Conservation (phyloP, 2,888 invertebrate genomes). For the Agonopterix subpropinquella region DNA sequence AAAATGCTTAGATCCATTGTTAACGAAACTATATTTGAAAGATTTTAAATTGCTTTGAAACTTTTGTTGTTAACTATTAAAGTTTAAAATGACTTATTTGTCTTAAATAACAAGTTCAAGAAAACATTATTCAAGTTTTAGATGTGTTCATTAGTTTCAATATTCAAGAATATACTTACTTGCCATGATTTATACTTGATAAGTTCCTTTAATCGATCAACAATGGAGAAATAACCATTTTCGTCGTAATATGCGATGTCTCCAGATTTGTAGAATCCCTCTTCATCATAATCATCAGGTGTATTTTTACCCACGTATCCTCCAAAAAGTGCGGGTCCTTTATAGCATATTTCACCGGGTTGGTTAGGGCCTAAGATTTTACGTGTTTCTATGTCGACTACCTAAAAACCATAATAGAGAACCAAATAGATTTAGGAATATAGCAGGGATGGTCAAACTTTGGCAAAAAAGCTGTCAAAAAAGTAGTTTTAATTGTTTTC, state of each 20-base stretch:
- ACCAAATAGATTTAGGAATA: neutral
- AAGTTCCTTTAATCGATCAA: conserved; percentile 54
- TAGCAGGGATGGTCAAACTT: too few relatives aligned
- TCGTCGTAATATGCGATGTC: conserved; percentile 54
- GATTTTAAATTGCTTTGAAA: too few relatives aligned
- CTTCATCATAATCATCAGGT: conserved; percentile 33
- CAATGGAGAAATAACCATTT: conserved; percentile 47
- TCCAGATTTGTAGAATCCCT: conserved; percentile 53
- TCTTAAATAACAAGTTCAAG: too few relatives aligned
- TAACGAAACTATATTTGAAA: too few relatives aligned
- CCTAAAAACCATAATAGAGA: neutral
- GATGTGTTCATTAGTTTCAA: too few relatives aligned
- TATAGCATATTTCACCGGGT: conserved; percentile 47
- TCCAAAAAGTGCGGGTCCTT: conserved; percentile 41
- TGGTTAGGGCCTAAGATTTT: conserved; percentile 40
- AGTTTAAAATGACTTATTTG: too few relatives aligned
- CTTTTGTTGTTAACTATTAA: too few relatives aligned
- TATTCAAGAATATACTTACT: conserved; percentile 16
- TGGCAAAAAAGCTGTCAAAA: too few relatives aligned
- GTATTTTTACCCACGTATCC: conserved; percentile 40
- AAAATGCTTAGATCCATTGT: too few relatives aligned
- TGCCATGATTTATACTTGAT: conserved; percentile 58
- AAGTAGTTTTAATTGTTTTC: too few relatives aligned
- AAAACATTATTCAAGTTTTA: too few relatives aligned
- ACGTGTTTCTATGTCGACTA: conserved; percentile 39